Conservation (phyloP, 1,140 invertebrate genomes). For the Drosophila varians region DNA sequence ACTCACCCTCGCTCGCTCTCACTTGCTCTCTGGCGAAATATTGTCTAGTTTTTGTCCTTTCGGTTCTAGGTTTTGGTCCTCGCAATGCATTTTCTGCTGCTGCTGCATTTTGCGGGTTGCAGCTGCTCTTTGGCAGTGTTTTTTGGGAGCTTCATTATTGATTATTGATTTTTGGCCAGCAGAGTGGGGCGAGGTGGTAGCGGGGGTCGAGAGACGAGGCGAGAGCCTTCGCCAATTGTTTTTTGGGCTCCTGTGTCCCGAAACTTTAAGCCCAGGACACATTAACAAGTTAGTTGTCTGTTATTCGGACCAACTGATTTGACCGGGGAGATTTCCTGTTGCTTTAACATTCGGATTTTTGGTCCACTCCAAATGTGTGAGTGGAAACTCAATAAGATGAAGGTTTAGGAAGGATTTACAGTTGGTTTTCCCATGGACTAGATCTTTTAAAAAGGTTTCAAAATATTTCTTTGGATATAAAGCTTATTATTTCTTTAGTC, state of each 20-base stretch:
- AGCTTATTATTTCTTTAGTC: too few relatives aligned
- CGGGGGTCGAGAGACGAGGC: background rate
- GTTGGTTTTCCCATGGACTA: too few relatives aligned
- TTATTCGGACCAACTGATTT: conserved; percentile 30
- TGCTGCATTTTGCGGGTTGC: conserved; percentile 62
- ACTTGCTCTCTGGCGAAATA: conserved; percentile 12
- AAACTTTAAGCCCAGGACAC: conserved; percentile 48
- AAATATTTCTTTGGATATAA: too few relatives aligned
- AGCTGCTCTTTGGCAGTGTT: conserved; percentile 58
- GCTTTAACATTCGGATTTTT: conserved; percentile 41
- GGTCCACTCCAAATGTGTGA: background rate
- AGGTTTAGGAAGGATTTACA: conserved; percentile 4
- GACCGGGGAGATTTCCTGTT: conserved; percentile 32
- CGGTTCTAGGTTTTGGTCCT: conserved; percentile 46
- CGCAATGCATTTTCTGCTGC: conserved; percentile 49
- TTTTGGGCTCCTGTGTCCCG: conserved; percentile 16
- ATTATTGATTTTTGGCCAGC: conserved; percentile 70
- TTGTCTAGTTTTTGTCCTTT: conserved; percentile 54
- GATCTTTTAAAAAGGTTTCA: too few relatives aligned
- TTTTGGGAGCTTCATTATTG: conserved; percentile 67
- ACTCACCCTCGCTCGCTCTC: conserved; percentile 30
- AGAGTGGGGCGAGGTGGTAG: background rate
- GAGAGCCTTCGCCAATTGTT: conserved; percentile 34
- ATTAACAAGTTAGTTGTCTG: conserved; percentile 40
- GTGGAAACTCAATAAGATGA: conserved; percentile 11